A percentile compares a stretch with the other conserved stretches of the same genome.
phyloP scores from a whole-genome alignment of 2,113 vertebrate species.

The Poeciliopsis retropinna region DNA sequence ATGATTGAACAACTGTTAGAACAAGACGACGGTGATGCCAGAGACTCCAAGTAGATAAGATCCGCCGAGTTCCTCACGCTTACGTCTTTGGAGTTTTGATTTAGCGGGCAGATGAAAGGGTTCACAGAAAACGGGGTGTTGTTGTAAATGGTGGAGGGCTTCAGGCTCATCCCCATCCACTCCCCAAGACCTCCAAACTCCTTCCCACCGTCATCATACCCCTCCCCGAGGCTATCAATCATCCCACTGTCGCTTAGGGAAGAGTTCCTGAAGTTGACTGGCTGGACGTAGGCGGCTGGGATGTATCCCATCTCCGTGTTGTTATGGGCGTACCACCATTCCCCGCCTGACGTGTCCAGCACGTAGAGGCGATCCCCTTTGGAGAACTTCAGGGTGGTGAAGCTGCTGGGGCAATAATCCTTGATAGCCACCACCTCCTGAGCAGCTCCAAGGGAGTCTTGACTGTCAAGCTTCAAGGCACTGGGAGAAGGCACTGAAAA shows the following conservation, averaged over 20 bases:
- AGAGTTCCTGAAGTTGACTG: constrained; percentile 85
- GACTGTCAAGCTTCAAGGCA: constrained; percentile 89
- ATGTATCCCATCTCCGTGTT: constrained; percentile 98
- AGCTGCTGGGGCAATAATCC: constrained; percentile 94
- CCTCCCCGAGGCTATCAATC: constrained; percentile 90
- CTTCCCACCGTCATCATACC: constrained; percentile 83
- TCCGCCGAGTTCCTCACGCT: constrained; percentile 76
- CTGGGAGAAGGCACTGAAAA: constrained; percentile 95
- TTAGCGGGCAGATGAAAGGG: constrained; percentile 79
- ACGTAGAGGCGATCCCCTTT: constrained; percentile 95
- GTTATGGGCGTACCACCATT: constrained; percentile 99
- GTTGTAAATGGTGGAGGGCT: constrained; percentile 63
- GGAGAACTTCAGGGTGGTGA: constrained; percentile 94
- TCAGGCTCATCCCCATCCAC: constrained; percentile 77
- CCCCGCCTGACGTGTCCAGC: constrained; percentile 91
- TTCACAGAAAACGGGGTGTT: constrained; percentile 89
- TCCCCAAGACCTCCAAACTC: constrained; percentile 88
- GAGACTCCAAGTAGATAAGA: constrained; percentile 85
- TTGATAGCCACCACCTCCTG: constrained; percentile 95
- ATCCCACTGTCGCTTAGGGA: constrained; percentile 92
- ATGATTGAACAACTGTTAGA: constrained; percentile 42
- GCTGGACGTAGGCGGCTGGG: constrained; percentile 92
- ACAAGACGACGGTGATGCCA: constrained; percentile 61
- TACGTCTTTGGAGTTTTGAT: constrained; percentile 69
- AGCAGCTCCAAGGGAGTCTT: constrained; percentile 85